Base-by-base conservation (phyloP, 2,888 invertebrate species). In the Watsonalla cultraria region DNA sequence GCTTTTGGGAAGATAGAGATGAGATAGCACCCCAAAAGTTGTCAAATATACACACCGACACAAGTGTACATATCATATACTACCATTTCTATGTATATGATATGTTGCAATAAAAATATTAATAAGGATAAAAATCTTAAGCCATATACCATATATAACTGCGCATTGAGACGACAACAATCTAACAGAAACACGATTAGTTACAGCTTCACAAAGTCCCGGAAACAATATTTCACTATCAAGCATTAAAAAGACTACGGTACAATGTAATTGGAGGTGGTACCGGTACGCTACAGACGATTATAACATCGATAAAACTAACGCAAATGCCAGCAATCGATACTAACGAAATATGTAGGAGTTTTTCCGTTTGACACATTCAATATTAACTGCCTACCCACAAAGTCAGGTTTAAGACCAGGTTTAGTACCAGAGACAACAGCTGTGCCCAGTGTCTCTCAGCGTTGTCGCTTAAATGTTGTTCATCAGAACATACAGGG, bases 221-320 rank as follows among this genome's bases (percentile, higher is more conserved):
- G 39, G 49, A 49, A 48, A 49, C 37, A 49, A 49, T 49, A 49
- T 49, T 49, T 49, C 49, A 49, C 37, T 37, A 49, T 37, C 49
- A 49, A 15, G 9, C 15, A 37, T 49, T 2, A 39, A 37, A 49
- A 47, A 34, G 37, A 5, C 14, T 39, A 49, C 49, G 49, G 49
- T 49, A 39, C 14, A 55, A 60, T 62, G 55, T 57, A 64, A 61
- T 56, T 51, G 58, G 53, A 51, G 57, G 46, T 50, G 57, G 54
- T 62, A 54, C 55, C 59, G 64, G 61, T 54, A 61, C 59, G 61
- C 24, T 63, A 64, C 66, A 61, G 68, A 66, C 68, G 69, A 73
- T 70, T 70, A 55, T 68, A 65, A 70, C 64, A 68, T 73, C 71
- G 73, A 77, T 78, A 72, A 68, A 61, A 66, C 58, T 58, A 55